Base-by-base conservation (phyloP, 2,113 vertebrate species). In the Phocoena phocoena region DNA sequence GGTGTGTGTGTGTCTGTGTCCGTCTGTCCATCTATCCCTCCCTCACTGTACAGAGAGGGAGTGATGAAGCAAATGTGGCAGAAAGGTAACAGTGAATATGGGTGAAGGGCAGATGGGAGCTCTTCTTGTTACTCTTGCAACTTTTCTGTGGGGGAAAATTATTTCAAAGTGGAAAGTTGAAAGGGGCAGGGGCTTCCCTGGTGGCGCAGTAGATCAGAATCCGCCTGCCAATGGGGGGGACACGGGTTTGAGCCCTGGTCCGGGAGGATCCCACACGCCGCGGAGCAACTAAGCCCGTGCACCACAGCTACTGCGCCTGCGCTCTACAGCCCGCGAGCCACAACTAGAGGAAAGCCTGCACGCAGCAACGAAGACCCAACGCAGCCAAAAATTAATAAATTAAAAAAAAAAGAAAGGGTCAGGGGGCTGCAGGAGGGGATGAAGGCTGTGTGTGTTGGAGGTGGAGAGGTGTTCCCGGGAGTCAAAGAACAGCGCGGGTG, bases 401-500 rank as follows among this genome's bases (percentile, higher is more conserved):
- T 1, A 15, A 53, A 53, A 53, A 17, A 13, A 3, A 84, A 36
- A 55, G 14, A 44, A 53, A 82, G 23, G n/a, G 77, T 31, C 3
- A 4, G 80, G 28, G 50, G 6, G 33, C 53, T 8, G 0, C 2
- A 15, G 71, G 36, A 20, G 17, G 18, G 23, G 1, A 11, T 0
- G 8, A 33, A 36, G 91, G 33, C 5, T 17, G 25, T 38, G 20
- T 20, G 5, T 10, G 13, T 6, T 5, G 15, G 50, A 2, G 3
- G 5, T 36, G 53, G 18, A 67, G 38, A n/a, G n/a, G 68, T 7
- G 5, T 55, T 31, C 53, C 68, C 7, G 0, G 23, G 28, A 82
- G 23, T 47, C 0, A 25, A 18, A 33, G 53, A 26, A 14, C 62
- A 17, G 98, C 17, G 53, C 5, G 53, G 53, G 53, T 20, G 53